phyloP scores from a whole-genome alignment of 1,140 invertebrate species.

The Coptotermes formosanus region DNA sequence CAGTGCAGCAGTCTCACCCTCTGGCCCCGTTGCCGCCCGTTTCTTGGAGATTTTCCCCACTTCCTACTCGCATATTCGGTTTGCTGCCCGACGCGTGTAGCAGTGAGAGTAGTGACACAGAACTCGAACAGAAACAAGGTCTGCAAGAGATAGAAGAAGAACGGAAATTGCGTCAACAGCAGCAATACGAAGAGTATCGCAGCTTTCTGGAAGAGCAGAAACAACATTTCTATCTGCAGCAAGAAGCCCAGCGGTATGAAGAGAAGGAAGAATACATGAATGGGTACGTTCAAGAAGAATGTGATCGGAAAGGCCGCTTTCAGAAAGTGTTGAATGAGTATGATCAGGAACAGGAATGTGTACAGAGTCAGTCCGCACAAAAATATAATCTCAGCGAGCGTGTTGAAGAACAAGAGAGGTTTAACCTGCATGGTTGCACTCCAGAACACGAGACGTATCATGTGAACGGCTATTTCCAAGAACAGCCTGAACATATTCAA shows the following conservation, averaged over 20 bases:
- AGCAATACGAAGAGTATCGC: neutral
- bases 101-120: neutral
- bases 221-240: neutral
- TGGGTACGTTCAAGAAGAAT: neutral
- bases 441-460: no score
- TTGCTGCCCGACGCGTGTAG: neutral
- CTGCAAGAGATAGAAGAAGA: neutral
- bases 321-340: neutral
- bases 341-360: neutral
- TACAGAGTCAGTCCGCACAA: no score
- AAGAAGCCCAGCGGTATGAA: neutral
- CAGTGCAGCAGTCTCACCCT: neutral
- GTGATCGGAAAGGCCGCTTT: neutral
- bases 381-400: no score
- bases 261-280: neutral
- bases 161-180: neutral
- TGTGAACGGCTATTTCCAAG: neutral
- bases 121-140: neutral
- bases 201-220: neutral
- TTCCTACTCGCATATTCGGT: neutral
- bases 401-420: no score
- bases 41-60: neutral
- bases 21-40: neutral
- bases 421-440: no score
- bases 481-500: neutral